Percentiles rank a stretch among this genome's conserved stretches.
These are phyloP conservation scores for Tuberolachnus salignus DNA, from an alignment of 2,888 invertebrate species.

Conservation along the genomic window DNA sequence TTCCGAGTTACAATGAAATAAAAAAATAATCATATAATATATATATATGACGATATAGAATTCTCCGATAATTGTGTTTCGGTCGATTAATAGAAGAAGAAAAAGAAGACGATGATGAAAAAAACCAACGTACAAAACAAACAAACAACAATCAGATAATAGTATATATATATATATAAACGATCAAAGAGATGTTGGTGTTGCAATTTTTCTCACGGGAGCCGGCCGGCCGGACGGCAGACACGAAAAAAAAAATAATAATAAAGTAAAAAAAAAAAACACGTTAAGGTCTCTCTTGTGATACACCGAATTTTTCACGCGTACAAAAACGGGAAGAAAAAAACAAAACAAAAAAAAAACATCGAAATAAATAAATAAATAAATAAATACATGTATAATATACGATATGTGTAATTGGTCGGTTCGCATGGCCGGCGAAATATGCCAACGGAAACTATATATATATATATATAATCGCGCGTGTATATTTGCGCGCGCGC, in stretches of 20 bases:
- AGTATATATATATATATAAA: background rate
- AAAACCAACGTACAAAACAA: background rate
- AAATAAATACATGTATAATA: background rate
- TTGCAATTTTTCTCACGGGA: conserved; percentile 50
- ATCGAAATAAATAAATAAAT: too few species aligned
- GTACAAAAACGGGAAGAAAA: conserved; percentile 12
- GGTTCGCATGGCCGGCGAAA: background rate
- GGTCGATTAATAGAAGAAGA: conserved; percentile 11
- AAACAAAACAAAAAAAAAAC: background rate
- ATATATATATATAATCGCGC: too few species aligned
- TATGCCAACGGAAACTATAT: conserved; percentile 14
- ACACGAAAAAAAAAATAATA: conserved; percentile 31
- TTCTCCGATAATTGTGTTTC: conserved; percentile 22
- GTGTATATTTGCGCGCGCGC: too few species aligned
- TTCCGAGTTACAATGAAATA: background rate
- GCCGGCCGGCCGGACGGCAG: conserved; percentile 2
- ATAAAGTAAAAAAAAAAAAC: conserved; percentile 36
- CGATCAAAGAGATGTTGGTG: conserved; percentile 7
- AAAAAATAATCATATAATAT: background rate
- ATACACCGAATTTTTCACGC: conserved; percentile 46
- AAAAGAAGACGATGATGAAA: background rate
- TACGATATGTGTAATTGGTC: conserved; percentile 23
- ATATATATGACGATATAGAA: background rate
- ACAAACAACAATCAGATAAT: too few species aligned
- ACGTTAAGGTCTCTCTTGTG: conserved; percentile 35